phyloP scores from a whole-genome alignment of 1,140 invertebrate species.

The Lepidurus couesii region DNA sequence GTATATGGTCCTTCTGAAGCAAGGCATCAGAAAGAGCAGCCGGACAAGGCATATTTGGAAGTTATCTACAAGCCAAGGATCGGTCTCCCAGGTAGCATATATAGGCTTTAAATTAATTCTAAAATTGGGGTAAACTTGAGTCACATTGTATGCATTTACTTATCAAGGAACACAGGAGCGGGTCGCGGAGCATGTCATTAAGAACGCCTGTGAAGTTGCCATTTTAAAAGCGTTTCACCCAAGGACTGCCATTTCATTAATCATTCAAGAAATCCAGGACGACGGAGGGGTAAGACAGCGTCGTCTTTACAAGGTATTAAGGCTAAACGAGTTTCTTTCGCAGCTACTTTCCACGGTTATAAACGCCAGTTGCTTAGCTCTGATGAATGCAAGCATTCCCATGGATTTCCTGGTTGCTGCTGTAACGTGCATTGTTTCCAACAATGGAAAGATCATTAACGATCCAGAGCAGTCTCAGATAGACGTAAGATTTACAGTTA shows the following conservation, averaged over 20 bases:
- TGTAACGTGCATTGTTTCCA: slow-evolving; percentile 62
- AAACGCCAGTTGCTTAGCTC: slow-evolving; percentile 72
- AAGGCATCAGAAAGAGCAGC: slow-evolving; percentile 65
- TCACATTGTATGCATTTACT: slow-evolving; percentile 34
- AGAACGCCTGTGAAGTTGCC: slow-evolving; percentile 65
- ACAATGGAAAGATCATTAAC: slow-evolving; percentile 56
- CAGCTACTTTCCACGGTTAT: slow-evolving; percentile 69
- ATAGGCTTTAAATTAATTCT: neutral
- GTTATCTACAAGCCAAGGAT: slow-evolving; percentile 67
- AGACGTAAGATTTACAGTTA: slow-evolving; percentile 33
- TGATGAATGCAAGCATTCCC: slow-evolving; percentile 70
- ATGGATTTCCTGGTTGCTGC: slow-evolving; percentile 76
- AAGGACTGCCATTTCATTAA: slow-evolving; percentile 65
- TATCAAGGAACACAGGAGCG: slow-evolving; percentile 59
- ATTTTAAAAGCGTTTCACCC: slow-evolving; percentile 66
- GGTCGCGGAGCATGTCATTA: slow-evolving; percentile 66
- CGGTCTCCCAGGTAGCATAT: slow-evolving; percentile 62
- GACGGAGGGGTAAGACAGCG: slow-evolving; percentile 61
- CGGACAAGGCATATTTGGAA: slow-evolving; percentile 72
- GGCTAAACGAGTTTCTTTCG: slow-evolving; percentile 35
- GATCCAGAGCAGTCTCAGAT: slow-evolving; percentile 55
- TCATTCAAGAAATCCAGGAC: slow-evolving; percentile 81
- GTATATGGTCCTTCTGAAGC: slow-evolving; percentile 79
- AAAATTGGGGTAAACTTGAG: neutral
- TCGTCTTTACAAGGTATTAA: neutral